Percentiles rank a stretch among this genome's conserved stretches.
Conservation (phyloP, 2,797 vertebrate species). For the Leontopithecus rosalia region DNA sequence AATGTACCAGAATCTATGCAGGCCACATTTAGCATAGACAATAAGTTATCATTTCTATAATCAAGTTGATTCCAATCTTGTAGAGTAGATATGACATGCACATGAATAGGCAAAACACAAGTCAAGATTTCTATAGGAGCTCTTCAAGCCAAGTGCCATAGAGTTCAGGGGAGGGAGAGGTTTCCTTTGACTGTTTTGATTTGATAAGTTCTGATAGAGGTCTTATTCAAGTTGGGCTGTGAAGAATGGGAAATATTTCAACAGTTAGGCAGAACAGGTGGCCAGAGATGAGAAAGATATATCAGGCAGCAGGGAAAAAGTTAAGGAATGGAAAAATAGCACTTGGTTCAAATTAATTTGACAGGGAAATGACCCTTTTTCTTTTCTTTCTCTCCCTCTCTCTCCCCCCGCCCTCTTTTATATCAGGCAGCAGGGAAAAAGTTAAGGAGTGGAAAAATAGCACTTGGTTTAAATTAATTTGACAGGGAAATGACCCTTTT, state of each 20-base stretch:
- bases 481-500: background rate
- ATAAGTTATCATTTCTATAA: background rate
- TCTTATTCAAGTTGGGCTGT: background rate
- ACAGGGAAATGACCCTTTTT: background rate
- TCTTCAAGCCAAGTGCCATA: background rate
- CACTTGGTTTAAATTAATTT: background rate
- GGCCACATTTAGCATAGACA: background rate
- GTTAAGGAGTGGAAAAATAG: background rate
- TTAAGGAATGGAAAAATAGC: background rate
- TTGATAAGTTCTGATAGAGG: background rate
- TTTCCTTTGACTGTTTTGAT: background rate
- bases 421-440: background rate
- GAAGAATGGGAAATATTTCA: background rate
- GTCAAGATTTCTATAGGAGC: slow-evolving; percentile 8
- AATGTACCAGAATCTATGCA: background rate
- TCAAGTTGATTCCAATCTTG: background rate
- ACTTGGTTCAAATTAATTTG: background rate
- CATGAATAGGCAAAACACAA: background rate
- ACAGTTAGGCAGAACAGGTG: background rate
- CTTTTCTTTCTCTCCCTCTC: too few relatives aligned
- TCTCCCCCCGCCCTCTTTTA: too few relatives aligned
- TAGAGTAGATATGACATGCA: background rate
- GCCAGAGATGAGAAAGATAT: background rate
- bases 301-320: background rate
- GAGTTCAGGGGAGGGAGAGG: background rate